Evolutionary conservation across 2,888 invertebrate genomes (phyloP).

Genomic region (Phortica magna): DNA sequence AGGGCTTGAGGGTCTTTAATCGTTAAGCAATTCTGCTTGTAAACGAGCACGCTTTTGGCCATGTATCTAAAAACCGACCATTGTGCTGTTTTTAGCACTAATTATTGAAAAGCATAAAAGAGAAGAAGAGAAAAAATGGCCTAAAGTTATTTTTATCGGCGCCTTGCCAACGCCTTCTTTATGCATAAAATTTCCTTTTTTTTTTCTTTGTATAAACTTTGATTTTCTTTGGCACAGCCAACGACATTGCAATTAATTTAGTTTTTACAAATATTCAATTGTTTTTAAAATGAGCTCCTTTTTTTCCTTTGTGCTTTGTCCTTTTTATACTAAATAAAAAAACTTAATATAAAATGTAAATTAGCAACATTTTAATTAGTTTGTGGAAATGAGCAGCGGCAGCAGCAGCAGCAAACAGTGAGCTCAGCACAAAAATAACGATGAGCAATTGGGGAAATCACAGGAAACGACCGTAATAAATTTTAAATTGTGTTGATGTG

Average conservation of each 20-base stretch:
- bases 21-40: too few species aligned
- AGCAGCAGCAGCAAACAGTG: too few species aligned
- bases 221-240: slow-evolving; percentile 21
- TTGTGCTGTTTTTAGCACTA: too few species aligned
- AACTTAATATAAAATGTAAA: neutral
- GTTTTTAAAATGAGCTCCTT: neutral
- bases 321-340: neutral
- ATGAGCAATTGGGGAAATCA: neutral
- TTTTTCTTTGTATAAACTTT: neutral
- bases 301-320: neutral
- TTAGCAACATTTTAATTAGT: slow-evolving; percentile 2
- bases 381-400: neutral
- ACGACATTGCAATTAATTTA: slow-evolving; percentile 19
- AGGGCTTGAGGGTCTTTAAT: too few species aligned
- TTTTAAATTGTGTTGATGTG: neutral
- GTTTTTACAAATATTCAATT: neutral
- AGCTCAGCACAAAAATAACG: neutral
- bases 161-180: slow-evolving; percentile 19
- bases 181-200: neutral
- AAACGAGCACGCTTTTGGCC: too few species aligned
- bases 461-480: neutral
- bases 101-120: too few species aligned
- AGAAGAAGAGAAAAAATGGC: neutral
- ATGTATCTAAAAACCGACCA: too few species aligned
- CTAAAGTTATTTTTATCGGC: slow-evolving; percentile 4